A percentile compares a stretch with the other conserved stretches of the same genome.
Conservation (phyloP, 1,140 invertebrate species). For the Homarus americanus region DNA sequence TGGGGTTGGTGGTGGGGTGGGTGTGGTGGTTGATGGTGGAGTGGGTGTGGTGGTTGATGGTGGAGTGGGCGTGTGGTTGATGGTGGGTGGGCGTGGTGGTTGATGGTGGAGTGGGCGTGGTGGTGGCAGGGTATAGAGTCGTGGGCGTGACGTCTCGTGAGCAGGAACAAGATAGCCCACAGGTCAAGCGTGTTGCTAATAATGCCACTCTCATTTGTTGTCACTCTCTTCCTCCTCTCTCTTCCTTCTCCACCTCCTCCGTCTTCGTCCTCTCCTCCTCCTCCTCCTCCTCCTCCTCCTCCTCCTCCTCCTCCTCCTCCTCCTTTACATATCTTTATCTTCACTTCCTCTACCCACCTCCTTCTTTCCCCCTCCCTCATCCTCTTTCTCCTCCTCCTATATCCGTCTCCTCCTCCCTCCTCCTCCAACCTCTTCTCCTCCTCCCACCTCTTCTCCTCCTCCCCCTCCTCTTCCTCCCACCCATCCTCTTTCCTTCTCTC, state of each 20-base stretch:
- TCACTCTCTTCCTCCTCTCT: not conserved
- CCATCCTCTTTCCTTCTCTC: constrained; percentile 26
- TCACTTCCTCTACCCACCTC: no score
- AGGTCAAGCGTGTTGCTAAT: no score
- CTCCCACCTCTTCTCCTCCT: not conserved
- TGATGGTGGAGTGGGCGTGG: no score
- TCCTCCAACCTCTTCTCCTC: not conserved
- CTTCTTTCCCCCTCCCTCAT: not conserved
- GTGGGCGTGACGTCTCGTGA: no score
- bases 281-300: no score
- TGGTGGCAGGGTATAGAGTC: no score
- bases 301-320: not conserved
- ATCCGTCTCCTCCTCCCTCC: not conserved
- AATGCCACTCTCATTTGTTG: not conserved
- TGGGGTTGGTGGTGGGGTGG: no score
- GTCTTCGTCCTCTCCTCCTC: not conserved
- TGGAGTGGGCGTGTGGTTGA: no score
- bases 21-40: no score
- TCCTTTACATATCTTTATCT: not conserved
- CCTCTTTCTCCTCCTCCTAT: not conserved
- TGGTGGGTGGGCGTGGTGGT: no score
- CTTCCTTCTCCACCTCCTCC: not conserved
- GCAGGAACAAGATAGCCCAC: no score
- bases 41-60: no score
- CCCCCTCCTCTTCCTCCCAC: not conserved